Evolutionary conservation across 2,797 vertebrate species (phyloP).

Genomic region (Vespertilio murinus): DNA sequence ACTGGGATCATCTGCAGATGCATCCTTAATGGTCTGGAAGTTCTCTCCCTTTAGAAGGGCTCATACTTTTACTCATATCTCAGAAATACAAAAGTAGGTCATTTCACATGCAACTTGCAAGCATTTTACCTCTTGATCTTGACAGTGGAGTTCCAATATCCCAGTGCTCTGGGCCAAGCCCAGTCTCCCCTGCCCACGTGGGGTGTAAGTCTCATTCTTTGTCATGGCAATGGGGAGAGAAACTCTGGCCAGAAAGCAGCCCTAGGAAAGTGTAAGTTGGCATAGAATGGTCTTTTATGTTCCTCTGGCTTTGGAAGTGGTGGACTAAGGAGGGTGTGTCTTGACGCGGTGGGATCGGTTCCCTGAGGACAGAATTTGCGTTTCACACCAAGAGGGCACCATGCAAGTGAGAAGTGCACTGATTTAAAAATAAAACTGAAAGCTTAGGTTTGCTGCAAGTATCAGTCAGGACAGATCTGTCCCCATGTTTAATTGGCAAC

Average conservation of each 20-base stretch:
- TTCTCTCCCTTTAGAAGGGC: background rate
- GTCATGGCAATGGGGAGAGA: background rate
- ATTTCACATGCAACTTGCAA: background rate
- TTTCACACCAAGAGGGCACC: background rate
- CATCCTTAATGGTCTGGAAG: background rate
- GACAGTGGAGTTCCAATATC: background rate
- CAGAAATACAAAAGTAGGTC: background rate
- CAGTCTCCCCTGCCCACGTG: background rate
- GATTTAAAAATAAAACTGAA: slow-evolving; percentile 6
- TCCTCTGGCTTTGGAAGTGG: background rate
- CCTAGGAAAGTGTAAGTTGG: background rate
- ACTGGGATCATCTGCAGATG: background rate
- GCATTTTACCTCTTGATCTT: background rate
- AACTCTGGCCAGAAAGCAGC: background rate
- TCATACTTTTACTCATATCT: background rate
- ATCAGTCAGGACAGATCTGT: background rate
- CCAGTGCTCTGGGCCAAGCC: background rate
- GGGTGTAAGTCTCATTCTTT: background rate
- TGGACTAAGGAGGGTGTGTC: background rate
- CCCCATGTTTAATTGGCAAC: background rate
- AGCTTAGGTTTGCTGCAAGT: background rate
- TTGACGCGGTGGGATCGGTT: background rate
- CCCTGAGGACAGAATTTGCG: background rate
- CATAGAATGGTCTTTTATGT: background rate
- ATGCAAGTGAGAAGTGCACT: slow-evolving; percentile 22